phyloP scores from a whole-genome alignment of 2,113 vertebrate species.

The Pomatostomus ruficeps region DNA sequence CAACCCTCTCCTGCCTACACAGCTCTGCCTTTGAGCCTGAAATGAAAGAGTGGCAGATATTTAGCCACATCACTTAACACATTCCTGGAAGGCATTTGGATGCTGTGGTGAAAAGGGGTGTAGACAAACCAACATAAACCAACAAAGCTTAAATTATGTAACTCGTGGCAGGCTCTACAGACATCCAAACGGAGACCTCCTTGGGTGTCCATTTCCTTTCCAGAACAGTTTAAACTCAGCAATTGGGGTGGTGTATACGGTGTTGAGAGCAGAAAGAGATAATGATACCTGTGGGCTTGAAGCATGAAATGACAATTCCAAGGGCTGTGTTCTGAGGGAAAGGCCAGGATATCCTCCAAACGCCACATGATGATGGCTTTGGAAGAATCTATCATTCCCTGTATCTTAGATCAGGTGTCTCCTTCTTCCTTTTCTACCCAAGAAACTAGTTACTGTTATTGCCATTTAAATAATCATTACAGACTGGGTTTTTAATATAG shows the following conservation, averaged over 20 bases:
- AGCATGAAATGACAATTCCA: background rate
- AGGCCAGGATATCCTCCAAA: background rate
- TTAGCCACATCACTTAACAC: background rate
- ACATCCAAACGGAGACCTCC: background rate
- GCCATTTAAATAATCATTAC: background rate
- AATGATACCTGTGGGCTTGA: background rate
- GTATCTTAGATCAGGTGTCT: background rate
- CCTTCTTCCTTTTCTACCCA: background rate
- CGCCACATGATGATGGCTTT: rapidly evolving
- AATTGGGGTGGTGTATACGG: background rate
- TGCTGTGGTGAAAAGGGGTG: background rate
- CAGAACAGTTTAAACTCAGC: background rate
- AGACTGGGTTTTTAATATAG: background rate
- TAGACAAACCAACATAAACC: background rate
- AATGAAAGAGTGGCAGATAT: constrained; percentile 15
- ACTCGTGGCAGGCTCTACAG: background rate
- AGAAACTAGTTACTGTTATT: background rate
- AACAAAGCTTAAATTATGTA: background rate
- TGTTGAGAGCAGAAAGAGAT: background rate
- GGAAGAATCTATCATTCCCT: background rate
- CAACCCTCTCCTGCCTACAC: background rate
- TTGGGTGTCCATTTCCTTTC: background rate
- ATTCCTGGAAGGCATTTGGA: constrained; percentile 35
- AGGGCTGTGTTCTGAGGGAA: background rate
- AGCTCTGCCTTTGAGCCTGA: constrained; percentile 7